A percentile compares a stretch with the other conserved stretches of the same genome.
Evolutionary conservation across 2,113 vertebrate genomes (phyloP).

Genomic region (Taurulus bubalis): DNA sequence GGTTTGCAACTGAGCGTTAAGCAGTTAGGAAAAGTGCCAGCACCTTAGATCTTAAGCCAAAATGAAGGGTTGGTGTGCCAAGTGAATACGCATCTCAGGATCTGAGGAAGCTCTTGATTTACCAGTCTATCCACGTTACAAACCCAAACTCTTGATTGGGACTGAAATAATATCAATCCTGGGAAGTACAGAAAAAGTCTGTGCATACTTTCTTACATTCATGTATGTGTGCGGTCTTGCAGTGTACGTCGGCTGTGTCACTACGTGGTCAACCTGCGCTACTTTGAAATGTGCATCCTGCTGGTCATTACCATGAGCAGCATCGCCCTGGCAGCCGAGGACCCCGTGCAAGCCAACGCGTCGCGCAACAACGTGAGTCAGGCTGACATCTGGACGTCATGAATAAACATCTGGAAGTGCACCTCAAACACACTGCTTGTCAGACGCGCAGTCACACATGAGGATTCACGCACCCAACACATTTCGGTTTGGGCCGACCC

Average conservation of each 20-base stretch:
- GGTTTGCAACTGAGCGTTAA: constrained; percentile 11
- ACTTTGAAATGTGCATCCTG: constrained; percentile 98
- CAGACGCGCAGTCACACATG: constrained; percentile 9
- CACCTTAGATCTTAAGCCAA: constrained; percentile 2
- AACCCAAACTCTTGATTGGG: not conserved
- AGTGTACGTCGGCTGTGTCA: constrained; percentile 94
- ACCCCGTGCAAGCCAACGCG: constrained; percentile 91
- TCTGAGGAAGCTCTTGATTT: not conserved
- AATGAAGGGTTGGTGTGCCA: not conserved
- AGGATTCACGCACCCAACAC: not conserved
- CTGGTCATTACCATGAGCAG: constrained; percentile 97
- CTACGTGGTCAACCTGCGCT: constrained; percentile 94
- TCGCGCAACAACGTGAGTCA: constrained; percentile 91
- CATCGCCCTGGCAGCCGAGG: constrained; percentile 95
- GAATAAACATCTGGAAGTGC: constrained; percentile 33
- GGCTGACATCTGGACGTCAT: constrained; percentile 20
- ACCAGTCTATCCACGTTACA: not conserved
- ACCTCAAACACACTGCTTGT: constrained; percentile 23
- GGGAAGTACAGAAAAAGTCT: not conserved
- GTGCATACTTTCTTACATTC: constrained; percentile 1
- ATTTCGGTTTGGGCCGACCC: constrained; percentile 13
- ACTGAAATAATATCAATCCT: not conserved
- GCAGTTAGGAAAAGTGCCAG: not conserved
- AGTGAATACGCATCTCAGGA: not conserved
- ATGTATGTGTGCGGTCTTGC: constrained; percentile 39